Base-by-base conservation (phyloP, 2,113 vertebrate genomes). In the Tachycineta bicolor region DNA sequence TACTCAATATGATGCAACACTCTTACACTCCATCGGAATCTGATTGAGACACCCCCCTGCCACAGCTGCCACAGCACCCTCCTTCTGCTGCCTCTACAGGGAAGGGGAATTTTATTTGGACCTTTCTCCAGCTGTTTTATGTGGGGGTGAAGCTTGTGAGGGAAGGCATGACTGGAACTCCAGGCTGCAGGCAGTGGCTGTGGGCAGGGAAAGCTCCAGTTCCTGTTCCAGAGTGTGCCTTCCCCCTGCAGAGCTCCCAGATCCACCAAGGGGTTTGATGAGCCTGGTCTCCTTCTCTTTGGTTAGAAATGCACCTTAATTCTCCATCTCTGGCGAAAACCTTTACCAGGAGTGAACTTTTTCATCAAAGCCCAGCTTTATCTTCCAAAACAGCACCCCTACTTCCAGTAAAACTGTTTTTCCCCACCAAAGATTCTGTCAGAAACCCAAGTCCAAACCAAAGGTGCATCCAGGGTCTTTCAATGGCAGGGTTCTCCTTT, bases 1-100 rank as follows among this genome's bases (percentile, higher is more conserved):
- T 96, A 58, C 88, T 92, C 83, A 90, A n/a, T 33, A 33, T 33
- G 71, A 63, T 31, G 90, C 79, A 95, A 95, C 25, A 3, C 37
- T 6, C 68, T 87, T 67, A 28, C 56, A 3, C 26, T 29, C 33
- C 0, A 0, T 53, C 15, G 24, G 70, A 9, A 11, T 50, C 43
- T 28, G 43, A 70, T 53, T 67, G 74, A 74, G 63, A 29, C 63
- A 80, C 14, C 44, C 8, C 49, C 7, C 63, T 49, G 44, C 39
- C 75, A 34, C 24, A 47, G 70, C 63, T 68, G 50, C 55, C 81
- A 46, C 34, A 18, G 10, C 29, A 10, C 25, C 58, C 43, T 20
- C 76, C 74, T 28, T 31, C 41, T 58, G 69, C 83, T 74, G 22
- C 47, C 76, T 49, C 5, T 1, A 4, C 12, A n/a, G 25, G 5